phyloP scores from a whole-genome alignment of 2,888 invertebrate genomes.

The Meandrusa payeni region DNA sequence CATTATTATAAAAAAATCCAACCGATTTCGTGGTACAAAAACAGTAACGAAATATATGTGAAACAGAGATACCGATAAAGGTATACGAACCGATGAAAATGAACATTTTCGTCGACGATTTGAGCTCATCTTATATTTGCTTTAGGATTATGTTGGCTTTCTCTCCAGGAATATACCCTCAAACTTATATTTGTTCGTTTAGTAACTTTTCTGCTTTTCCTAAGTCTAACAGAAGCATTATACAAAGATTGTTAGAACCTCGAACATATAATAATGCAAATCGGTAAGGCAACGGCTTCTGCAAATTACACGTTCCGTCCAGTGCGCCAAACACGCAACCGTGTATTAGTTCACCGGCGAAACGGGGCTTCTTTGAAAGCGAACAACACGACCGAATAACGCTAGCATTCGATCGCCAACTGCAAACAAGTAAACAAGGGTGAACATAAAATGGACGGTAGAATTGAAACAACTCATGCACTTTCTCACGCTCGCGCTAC shows the following conservation, averaged over 20 bases:
- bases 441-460: constrained; percentile 47
- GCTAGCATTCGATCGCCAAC: constrained; percentile 45
- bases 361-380: constrained; percentile 29
- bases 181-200: no score
- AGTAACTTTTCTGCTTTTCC: no score
- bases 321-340: constrained; percentile 29
- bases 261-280: constrained; percentile 33
- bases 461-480: constrained; percentile 49
- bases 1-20: no score
- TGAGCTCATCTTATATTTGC: no score
- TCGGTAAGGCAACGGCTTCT: constrained; percentile 29
- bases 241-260: constrained; percentile 13
- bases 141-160: no score
- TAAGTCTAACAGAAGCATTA: constrained; percentile 9
- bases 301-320: constrained; percentile 33
- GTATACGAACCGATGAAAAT: no score
- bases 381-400: constrained; percentile 35
- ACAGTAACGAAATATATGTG: no score
- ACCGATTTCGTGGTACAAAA: no score
- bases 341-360: constrained; percentile 29
- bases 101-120: no score
- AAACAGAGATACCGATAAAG: no score
- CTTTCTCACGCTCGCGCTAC: constrained; percentile 69
- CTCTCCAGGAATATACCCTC: no score
- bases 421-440: constrained; percentile 43